Conservation (phyloP, 2,797 vertebrate genomes). For the Eulemur coronatus region DNA sequence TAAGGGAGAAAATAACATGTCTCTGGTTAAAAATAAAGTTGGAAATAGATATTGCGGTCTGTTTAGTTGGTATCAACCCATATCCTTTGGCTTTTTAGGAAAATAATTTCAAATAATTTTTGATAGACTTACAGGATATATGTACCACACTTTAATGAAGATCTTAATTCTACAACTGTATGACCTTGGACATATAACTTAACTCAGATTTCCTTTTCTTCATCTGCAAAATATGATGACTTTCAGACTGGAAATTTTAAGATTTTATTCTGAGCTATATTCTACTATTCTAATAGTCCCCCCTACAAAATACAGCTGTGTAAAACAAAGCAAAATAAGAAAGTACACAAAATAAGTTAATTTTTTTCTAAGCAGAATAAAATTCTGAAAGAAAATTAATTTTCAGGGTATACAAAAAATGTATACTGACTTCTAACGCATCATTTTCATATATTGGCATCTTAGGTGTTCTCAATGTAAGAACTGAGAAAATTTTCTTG, state of each 20-base stretch:
- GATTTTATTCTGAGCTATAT: conserved; percentile 7
- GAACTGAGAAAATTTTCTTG: not conserved
- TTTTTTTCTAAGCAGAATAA: conserved; percentile 43
- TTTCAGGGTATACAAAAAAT: conserved; percentile 53
- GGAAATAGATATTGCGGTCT: not conserved
- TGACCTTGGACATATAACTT: not conserved
- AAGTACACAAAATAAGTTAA: conserved; percentile 19
- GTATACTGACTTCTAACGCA: not conserved
- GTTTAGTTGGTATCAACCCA: not conserved
- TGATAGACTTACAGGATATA: not conserved
- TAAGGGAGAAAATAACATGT: not conserved
- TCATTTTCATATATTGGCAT: conserved; percentile 24
- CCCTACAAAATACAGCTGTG: conserved; percentile 42
- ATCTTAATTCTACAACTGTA: conserved; percentile 25
- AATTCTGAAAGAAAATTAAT: conserved; percentile 42
- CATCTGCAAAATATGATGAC: conserved; percentile 27
- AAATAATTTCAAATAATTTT: conserved; percentile 28
- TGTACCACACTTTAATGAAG: conserved; percentile 17
- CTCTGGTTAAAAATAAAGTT: conserved; percentile 21
- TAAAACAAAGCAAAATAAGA: conserved; percentile 58
- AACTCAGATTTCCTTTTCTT: conserved; percentile 20
- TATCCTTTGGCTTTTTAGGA: not conserved
- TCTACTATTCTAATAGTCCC: not conserved
- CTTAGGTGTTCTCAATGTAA: conserved; percentile 43
- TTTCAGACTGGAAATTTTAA: conserved; percentile 31